phyloP scores from a whole-genome alignment of 1,140 invertebrate species.

The Hyphantria cunea region DNA sequence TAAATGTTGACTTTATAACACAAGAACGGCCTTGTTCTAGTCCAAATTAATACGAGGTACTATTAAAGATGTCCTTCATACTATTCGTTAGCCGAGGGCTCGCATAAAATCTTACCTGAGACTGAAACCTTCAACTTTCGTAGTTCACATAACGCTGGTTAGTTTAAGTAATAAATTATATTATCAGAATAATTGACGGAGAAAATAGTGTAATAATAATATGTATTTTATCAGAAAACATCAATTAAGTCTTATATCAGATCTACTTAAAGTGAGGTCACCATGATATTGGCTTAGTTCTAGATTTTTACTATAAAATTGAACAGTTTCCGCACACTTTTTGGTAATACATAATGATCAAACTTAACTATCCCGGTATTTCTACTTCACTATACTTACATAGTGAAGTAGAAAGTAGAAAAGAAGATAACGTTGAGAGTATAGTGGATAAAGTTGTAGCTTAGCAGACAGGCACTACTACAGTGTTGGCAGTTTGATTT shows the following conservation, averaged over 20 bases:
- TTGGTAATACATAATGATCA: too few relatives aligned
- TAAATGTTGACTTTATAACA: conserved; percentile 12
- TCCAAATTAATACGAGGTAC: conserved; percentile 29
- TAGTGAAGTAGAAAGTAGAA: too few relatives aligned
- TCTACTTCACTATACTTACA: too few relatives aligned
- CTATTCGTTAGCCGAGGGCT: conserved; percentile 19
- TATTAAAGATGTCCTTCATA: conserved; percentile 30
- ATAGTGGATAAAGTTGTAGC: too few relatives aligned
- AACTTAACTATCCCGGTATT: too few relatives aligned
- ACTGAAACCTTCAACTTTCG: conserved; percentile 23
- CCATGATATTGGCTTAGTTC: too few relatives aligned
- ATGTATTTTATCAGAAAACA: not conserved
- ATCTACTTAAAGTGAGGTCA: not conserved
- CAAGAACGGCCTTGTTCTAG: conserved; percentile 23
- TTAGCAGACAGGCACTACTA: too few relatives aligned
- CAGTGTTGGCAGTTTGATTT: too few relatives aligned
- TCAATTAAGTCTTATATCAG: not conserved
- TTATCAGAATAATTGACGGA: not conserved
- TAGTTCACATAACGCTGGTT: conserved; percentile 3
- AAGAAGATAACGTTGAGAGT: too few relatives aligned
- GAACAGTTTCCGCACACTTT: too few relatives aligned
- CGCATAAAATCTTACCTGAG: conserved; percentile 10
- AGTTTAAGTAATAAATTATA: conserved; percentile 4
- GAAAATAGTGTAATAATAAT: not conserved
- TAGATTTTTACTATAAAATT: too few relatives aligned